Percentiles rank a stretch among this genome's conserved stretches.
Conservation (phyloP, 1,140 invertebrate genomes). For the Bombus impatiens region DNA sequence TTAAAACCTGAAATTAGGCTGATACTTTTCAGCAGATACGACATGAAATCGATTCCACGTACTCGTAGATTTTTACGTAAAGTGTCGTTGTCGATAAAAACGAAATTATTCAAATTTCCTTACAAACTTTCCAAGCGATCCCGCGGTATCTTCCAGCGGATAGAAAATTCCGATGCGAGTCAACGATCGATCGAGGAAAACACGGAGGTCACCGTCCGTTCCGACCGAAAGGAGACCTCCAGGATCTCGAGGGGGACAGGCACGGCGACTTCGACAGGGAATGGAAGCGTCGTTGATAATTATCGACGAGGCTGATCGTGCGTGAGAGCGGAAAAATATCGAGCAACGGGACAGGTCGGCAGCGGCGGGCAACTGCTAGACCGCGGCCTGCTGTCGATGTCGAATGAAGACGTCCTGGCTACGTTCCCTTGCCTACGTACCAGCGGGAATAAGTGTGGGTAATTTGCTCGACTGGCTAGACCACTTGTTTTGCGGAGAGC, state of each 20-base stretch:
- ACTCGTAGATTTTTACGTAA: not conserved
- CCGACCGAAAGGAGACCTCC: not conserved
- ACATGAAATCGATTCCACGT: not conserved
- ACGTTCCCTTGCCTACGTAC: slow-evolving; percentile 53
- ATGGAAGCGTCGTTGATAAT: slow-evolving; percentile 59
- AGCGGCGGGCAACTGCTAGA: slow-evolving; percentile 8
- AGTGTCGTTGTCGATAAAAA: not conserved
- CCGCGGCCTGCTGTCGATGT: slow-evolving; percentile 53
- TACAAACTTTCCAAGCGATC: too few species aligned
- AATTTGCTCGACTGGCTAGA: slow-evolving; percentile 79
- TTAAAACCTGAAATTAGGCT: not conserved
- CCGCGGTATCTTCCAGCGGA: too few species aligned
- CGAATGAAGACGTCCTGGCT: slow-evolving; percentile 71
- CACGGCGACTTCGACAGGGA: not conserved
- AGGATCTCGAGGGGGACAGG: not conserved
- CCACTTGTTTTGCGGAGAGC: slow-evolving; percentile 74
- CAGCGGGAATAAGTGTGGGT: slow-evolving; percentile 69
- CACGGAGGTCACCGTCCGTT: slow-evolving; percentile 40
- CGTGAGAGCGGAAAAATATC: slow-evolving; percentile 60
- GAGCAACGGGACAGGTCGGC: slow-evolving; percentile 64
- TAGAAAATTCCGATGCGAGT: not conserved
- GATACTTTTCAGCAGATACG: not conserved
- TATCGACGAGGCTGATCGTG: slow-evolving; percentile 64
- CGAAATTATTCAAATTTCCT: too few species aligned
- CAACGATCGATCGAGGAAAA: slow-evolving; percentile 33